phyloP scores from a whole-genome alignment of 2,797 vertebrate genomes.

The Muscicapa comitata region DNA sequence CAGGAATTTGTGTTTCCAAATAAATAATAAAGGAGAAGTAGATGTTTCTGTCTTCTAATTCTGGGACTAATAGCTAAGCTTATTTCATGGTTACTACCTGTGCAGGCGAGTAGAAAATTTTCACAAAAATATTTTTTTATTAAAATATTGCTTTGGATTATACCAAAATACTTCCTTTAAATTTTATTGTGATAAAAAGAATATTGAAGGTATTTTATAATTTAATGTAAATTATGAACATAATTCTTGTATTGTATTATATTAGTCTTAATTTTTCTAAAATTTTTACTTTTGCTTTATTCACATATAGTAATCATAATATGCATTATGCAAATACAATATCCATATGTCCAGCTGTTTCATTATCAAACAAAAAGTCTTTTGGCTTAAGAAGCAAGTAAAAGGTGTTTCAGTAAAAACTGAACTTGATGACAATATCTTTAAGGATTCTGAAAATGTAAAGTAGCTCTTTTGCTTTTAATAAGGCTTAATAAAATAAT shows the following conservation, averaged over 20 bases:
- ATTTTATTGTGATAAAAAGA: not conserved
- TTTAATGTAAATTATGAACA: not conserved
- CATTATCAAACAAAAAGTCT: no score
- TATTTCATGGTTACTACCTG: not conserved
- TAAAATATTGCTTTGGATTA: not conserved
- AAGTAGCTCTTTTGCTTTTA: no score
- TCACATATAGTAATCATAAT: not conserved
- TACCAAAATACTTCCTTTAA: not conserved
- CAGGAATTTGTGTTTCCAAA: not conserved
- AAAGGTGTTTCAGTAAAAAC: no score
- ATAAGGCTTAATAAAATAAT: no score
- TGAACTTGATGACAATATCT: no score
- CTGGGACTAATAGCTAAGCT: not conserved
- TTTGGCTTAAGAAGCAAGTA: no score
- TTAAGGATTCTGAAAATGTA: no score
- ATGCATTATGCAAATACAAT: not conserved
- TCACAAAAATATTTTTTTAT: not conserved
- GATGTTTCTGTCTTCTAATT: not conserved
- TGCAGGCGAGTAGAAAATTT: not conserved
- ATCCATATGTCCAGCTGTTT: no score
- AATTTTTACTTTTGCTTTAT: not conserved
- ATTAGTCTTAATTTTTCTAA: not conserved
- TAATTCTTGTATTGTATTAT: not conserved
- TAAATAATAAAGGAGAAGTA: not conserved
- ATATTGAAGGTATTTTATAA: not conserved